Conservation (phyloP, 37 sponge, comb jelly and placozoan genomes). For the Haliclona indistincta region DNA sequence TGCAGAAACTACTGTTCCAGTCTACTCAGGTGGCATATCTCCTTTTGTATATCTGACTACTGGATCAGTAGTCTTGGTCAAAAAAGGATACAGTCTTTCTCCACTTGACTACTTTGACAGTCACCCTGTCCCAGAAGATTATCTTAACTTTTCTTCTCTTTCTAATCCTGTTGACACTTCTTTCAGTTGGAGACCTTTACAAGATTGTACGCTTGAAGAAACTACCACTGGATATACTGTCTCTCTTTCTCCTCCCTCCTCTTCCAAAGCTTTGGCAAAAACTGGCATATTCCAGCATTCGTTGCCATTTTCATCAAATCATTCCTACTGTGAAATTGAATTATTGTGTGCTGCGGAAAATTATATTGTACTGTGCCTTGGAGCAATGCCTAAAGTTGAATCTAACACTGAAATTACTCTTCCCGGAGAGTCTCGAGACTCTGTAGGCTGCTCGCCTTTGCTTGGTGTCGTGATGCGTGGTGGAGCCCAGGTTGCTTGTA, state of each 20-base stretch:
- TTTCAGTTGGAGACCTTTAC: constrained; percentile 29
- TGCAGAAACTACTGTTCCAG: neutral
- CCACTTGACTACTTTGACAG: constrained; percentile 47
- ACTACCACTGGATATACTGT: neutral
- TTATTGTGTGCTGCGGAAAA: neutral
- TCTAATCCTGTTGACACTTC: neutral
- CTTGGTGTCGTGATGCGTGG: constrained; percentile 49
- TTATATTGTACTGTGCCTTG: constrained; percentile 31
- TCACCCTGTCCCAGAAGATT: constrained; percentile 47
- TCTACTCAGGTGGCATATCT: constrained; percentile 44
- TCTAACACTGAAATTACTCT: neutral
- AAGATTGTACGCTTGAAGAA: constrained; percentile 18
- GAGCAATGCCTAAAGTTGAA: constrained; percentile 20
- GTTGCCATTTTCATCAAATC: constrained; percentile 18
- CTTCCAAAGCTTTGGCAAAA: too few species aligned
- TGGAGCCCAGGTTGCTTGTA: constrained; percentile 8
- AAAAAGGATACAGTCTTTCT: constrained; percentile 10
- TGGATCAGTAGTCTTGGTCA: too few species aligned
- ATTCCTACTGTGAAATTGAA: constrained; percentile 37
- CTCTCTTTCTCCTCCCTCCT: too few species aligned
- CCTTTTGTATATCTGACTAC: too few species aligned
- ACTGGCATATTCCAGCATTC: constrained; percentile 28
- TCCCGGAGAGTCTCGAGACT: constrained; percentile 33
- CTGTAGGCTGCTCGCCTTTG: constrained; percentile 42
- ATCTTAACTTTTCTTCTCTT: constrained; percentile 31